Percentiles rank a stretch among this genome's conserved stretches.
These are phyloP conservation scores for Latrodectus hesperus DNA, from an alignment of 2,888 invertebrate species.

Conservation along the genomic window DNA sequence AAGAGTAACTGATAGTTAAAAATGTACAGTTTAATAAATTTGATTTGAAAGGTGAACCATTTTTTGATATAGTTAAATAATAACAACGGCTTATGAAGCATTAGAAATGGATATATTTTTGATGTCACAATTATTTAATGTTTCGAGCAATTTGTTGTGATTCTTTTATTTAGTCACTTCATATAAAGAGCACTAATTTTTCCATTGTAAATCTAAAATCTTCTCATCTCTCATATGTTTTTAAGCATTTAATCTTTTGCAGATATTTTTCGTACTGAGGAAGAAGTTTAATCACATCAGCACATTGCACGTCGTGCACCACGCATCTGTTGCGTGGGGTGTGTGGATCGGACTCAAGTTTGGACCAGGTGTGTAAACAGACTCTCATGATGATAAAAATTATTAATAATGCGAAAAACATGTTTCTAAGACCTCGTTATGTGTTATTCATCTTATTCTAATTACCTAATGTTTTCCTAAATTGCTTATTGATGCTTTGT, in stretches of 20 bases:
- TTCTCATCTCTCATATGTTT: background rate
- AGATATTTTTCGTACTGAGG: conserved; percentile 75
- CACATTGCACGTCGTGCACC: conserved; percentile 76
- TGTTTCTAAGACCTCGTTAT: no score
- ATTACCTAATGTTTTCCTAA: no score
- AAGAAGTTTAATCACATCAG: conserved; percentile 76
- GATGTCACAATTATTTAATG: background rate
- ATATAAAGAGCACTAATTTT: background rate
- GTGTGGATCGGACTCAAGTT: conserved; percentile 76
- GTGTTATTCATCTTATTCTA: no score
- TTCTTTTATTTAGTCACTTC: background rate
- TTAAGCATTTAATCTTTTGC: conserved; percentile 4
- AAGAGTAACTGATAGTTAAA: no score
- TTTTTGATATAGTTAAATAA: no score
- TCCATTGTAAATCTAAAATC: background rate
- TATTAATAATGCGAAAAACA: no score
- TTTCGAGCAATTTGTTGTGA: background rate
- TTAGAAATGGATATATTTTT: background rate
- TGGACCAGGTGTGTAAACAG: conserved; percentile 71
- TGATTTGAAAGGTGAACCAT: no score
- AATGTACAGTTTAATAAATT: no score
- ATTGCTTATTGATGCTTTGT: no score
- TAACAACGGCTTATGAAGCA: background rate
- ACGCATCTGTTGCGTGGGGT: conserved; percentile 76
- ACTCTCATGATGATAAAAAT: no score